These are phyloP conservation scores for Halictus ligatus DNA, from an alignment of 2,888 invertebrate genomes.

Conservation along the genomic window DNA sequence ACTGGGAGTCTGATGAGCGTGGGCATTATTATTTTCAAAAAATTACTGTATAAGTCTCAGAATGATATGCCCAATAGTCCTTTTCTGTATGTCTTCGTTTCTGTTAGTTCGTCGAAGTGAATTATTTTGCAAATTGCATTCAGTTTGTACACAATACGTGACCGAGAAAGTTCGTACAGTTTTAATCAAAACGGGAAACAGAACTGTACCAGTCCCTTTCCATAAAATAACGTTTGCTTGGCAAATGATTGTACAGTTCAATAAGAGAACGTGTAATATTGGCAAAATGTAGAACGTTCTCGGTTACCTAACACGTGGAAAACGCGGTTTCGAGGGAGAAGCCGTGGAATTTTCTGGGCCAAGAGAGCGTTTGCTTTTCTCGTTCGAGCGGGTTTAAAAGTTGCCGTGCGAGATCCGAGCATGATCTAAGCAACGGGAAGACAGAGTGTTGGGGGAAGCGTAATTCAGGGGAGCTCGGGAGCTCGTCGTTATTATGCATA, in stretches of 20 bases:
- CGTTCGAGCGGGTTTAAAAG: not conserved
- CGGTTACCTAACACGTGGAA: not conserved
- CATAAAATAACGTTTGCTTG: not conserved
- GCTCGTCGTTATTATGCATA: conserved; percentile 25
- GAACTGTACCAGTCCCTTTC: not conserved
- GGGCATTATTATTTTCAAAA: not conserved
- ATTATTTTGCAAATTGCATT: not conserved
- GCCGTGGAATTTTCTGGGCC: not conserved
- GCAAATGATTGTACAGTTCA: not conserved
- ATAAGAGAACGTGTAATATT: not conserved
- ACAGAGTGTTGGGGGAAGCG: not conserved
- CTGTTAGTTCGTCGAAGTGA: not conserved
- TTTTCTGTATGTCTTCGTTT: not conserved
- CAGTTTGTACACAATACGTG: not conserved
- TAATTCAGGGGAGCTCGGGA: conserved; percentile 27
- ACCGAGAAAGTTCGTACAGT: not conserved
- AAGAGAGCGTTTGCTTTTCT: not conserved
- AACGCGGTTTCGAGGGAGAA: not conserved
- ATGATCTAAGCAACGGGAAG: conserved; percentile 17
- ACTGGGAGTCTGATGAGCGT: too few relatives aligned
- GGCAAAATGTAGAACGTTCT: not conserved
- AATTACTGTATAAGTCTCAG: not conserved
- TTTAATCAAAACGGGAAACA: not conserved
- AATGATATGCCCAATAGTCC: not conserved
- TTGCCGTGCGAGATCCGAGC: not conserved